A percentile compares a stretch with the other conserved stretches of the same genome.
phyloP scores from a whole-genome alignment of 1,140 invertebrate species.

The Lysiphlebus fabarum region DNA sequence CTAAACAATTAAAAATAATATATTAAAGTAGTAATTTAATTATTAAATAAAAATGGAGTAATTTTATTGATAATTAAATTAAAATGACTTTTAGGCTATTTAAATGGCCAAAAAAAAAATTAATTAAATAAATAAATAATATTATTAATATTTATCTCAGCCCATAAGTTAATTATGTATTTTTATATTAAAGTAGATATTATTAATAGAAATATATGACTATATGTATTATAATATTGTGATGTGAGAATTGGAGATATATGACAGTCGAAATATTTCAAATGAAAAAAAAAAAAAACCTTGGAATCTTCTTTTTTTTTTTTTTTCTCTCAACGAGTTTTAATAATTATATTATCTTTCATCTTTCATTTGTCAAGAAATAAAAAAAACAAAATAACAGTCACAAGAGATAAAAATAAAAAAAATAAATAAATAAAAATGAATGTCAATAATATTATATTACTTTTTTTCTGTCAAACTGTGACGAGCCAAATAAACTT shows the following conservation, averaged over 20 bases:
- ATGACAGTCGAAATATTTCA: slow-evolving; percentile 15
- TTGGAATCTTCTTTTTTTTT: slow-evolving; percentile 3
- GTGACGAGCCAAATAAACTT: slow-evolving; percentile 56
- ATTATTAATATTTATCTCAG: slow-evolving; percentile 47
- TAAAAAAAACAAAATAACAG: too few relatives aligned
- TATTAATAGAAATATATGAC: slow-evolving; percentile 25
- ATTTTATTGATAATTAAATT: slow-evolving; percentile 42
- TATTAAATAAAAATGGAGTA: slow-evolving; percentile 35
- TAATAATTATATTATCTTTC: too few relatives aligned
- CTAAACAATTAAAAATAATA: too few relatives aligned
- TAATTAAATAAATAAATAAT: too few relatives aligned
- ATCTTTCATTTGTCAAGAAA: too few relatives aligned
- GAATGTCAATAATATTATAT: too few relatives aligned
- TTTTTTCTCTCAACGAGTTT: too few relatives aligned
- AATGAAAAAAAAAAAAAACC: slow-evolving; percentile 32
- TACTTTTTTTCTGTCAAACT: slow-evolving; percentile 33
- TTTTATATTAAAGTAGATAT: slow-evolving; percentile 57
- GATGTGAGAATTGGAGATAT: slow-evolving; percentile 38
- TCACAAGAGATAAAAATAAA: too few relatives aligned
- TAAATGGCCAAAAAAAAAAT: slow-evolving; percentile 29
- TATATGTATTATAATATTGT: too few relatives aligned
- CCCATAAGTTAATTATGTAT: slow-evolving; percentile 58
- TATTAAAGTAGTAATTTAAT: too few relatives aligned
- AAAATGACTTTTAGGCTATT: slow-evolving; percentile 48
- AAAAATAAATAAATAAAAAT: too few relatives aligned